phyloP scores from a whole-genome alignment of 2,113 vertebrate genomes.

The Callipepla squamata region DNA sequence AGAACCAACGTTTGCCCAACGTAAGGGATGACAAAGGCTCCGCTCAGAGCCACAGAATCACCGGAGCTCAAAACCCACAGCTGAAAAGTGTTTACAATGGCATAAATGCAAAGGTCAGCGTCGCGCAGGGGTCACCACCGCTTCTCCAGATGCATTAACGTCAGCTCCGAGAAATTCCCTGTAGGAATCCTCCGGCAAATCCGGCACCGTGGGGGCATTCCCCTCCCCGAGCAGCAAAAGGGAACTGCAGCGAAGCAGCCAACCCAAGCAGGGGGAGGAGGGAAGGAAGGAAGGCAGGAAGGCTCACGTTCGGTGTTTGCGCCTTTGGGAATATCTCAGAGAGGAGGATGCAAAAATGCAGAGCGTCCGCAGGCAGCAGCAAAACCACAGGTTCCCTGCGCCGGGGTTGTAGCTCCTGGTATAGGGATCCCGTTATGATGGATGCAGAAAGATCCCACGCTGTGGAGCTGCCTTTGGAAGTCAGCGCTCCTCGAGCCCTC shows the following conservation, averaged over 20 bases:
- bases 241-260: too few species aligned
- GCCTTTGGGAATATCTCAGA: fast-evolving
- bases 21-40: fast-evolving
- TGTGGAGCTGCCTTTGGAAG: fast-evolving
- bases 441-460: fast-evolving
- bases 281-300: background rate
- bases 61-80: background rate
- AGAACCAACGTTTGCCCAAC: background rate
- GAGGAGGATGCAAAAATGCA: fast-evolving
- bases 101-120: background rate
- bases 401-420: fast-evolving
- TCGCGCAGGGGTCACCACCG: background rate
- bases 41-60: background rate
- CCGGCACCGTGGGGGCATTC: background rate
- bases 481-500: fast-evolving
- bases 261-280: background rate
- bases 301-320: fast-evolving
- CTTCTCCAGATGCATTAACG: background rate
- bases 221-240: fast-evolving
- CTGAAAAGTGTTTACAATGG: background rate
- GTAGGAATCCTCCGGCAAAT: background rate
- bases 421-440: fast-evolving
- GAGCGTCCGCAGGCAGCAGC: too few species aligned
- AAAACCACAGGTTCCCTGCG: background rate
- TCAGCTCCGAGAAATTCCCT: background rate